A percentile compares a stretch with the other conserved stretches of the same genome.
These are phyloP conservation scores for Sphaeridia pumilis DNA, from an alignment of 2,888 invertebrate species.

Conservation along the genomic window DNA sequence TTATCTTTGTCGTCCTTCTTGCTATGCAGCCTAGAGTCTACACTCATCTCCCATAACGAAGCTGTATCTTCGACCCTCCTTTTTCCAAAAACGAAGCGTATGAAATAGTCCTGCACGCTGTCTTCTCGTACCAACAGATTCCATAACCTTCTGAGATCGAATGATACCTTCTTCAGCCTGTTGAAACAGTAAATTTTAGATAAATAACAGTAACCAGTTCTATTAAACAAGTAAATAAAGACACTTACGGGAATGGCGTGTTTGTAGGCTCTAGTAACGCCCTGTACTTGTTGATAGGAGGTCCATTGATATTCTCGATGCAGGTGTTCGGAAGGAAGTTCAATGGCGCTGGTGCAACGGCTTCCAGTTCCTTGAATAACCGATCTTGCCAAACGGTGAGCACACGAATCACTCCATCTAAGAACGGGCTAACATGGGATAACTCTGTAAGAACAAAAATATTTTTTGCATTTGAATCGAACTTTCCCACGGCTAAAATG, in stretches of 20 bases:
- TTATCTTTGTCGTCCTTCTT: slow-evolving; percentile 19
- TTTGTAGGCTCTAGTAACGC: slow-evolving; percentile 83
- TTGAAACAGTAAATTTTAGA: slow-evolving; percentile 23
- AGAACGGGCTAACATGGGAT: slow-evolving; percentile 60
- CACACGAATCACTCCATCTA: slow-evolving; percentile 75
- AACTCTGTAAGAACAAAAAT: not conserved
- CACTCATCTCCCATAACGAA: slow-evolving; percentile 41
- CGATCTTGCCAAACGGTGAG: slow-evolving; percentile 81
- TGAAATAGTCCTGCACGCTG: slow-evolving; percentile 83
- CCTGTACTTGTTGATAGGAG: slow-evolving; percentile 83
- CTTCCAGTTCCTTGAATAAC: slow-evolving; percentile 61
- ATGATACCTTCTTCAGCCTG: slow-evolving; percentile 49
- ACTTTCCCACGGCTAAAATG: no score
- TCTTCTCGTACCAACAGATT: slow-evolving; percentile 85
- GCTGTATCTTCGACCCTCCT: slow-evolving; percentile 46
- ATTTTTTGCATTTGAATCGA: slow-evolving; percentile 4
- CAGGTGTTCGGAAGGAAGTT: slow-evolving; percentile 87
- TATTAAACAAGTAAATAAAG: no score
- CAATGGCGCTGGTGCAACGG: slow-evolving; percentile 61
- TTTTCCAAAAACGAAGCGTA: slow-evolving; percentile 85
- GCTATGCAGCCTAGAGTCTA: slow-evolving; percentile 19
- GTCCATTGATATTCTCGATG: slow-evolving; percentile 55
- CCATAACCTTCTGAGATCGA: slow-evolving; percentile 63
- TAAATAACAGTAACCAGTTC: no score
- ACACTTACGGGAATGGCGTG: slow-evolving; percentile 80